Evolutionary conservation across 1,140 invertebrate genomes (phyloP).

Genomic region (Rhopalosiphum padi): DNA sequence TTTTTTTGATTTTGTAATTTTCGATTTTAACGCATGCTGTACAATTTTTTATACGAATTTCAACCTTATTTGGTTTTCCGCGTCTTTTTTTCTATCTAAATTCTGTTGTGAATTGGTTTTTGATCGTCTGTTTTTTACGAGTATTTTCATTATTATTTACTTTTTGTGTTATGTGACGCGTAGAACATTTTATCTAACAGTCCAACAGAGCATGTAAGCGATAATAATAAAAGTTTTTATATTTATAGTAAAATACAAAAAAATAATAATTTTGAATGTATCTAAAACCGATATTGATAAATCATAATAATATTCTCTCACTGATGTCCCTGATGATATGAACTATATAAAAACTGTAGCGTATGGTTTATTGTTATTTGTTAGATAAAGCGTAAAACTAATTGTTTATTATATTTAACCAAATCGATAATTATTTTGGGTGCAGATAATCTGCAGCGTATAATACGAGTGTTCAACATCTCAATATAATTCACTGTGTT

Average conservation of each 20-base stretch:
- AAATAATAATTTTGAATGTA: neutral
- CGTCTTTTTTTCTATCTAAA: neutral
- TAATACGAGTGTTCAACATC: neutral
- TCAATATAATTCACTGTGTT: neutral
- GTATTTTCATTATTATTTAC: neutral
- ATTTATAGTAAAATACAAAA: neutral
- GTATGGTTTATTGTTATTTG: neutral
- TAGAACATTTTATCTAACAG: neutral
- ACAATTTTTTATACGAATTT: neutral
- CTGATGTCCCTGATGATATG: neutral
- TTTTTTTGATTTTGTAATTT: neutral
- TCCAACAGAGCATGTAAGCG: neutral
- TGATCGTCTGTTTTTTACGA: neutral
- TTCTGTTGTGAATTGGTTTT: neutral
- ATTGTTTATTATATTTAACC: neutral
- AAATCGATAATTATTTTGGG: neutral
- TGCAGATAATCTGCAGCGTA: neutral
- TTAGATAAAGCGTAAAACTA: neutral
- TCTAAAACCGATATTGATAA: neutral
- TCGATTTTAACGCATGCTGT: neutral
- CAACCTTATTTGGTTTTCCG: neutral
- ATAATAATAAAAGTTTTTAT: neutral
- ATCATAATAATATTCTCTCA: neutral
- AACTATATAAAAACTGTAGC: neutral
- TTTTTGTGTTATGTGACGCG: neutral